Evolutionary conservation across 2,113 vertebrate genomes (phyloP), one percentile per base, ranked within the genome.

Genomic region (Daboia siamensis): DNA sequence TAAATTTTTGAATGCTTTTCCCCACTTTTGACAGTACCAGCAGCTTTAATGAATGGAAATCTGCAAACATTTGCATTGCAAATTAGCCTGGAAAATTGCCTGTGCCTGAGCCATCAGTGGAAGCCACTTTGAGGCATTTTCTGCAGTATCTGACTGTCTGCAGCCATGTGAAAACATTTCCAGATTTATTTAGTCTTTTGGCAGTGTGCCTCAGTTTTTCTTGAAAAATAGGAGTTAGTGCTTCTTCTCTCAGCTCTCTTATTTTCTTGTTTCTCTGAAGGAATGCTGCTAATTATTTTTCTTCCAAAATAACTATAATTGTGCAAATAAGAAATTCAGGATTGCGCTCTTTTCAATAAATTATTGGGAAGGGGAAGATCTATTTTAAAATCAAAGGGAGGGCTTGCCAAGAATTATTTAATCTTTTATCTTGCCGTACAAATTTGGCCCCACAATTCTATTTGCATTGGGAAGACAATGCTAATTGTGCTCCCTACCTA

Each of bases 1-100:
- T 90, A 94, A 93, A 95, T 95, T 93, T 91, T 94, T 95, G 6
- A 56, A 55, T 94, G 20, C 86, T 0, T 29, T 1, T 94, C n/a
- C 54, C 92, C 46, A 52, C 44, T 87, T 91, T 54, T 57, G 87
- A 61, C 2, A 23, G 33, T 91, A 7, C 52, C 94, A 91, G 87
- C 11, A 39, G 44, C 24, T 64, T n/a, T n/a, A 33, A 95, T 48
- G 29, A 93, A 94, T 21, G 33, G 90, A 95, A 94, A 96, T 93
- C 85, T 0, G 3, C 2, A 29, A 57, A 2, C 0, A 74, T 94
- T 96, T 95, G 92, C 84, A 90, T 92, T 92, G 54, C 57, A 93
- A 95, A 95, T 95, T 0, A 0, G 33, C 64, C 90, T 91, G 85
- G 54, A 52, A 95, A 95, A 91, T 87, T 69, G 11, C 21, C 59